A percentile compares a stretch with the other conserved stretches of the same genome.
Evolutionary conservation across 2,888 invertebrate species (phyloP).

Genomic region (Diabrotica balteata): DNA sequence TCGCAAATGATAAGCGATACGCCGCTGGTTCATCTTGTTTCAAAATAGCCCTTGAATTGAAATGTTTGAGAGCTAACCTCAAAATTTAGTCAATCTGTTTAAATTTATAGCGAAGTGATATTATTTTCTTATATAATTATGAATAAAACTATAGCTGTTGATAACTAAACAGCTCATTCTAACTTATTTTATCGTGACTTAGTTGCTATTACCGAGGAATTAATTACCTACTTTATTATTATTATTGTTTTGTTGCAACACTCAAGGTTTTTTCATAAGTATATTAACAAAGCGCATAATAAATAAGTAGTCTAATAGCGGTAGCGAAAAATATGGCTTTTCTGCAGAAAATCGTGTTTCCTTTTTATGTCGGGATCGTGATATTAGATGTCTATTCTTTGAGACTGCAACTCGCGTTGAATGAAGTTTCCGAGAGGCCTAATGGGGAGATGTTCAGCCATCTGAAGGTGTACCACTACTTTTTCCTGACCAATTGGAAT

Average conservation of each 20-base stretch:
- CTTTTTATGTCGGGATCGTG: conserved; percentile 8
- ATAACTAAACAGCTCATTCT: too few species aligned
- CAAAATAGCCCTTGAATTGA: too few species aligned
- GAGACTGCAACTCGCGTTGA: conserved; percentile 4
- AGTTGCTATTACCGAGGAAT: too few species aligned
- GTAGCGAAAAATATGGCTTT: not conserved
- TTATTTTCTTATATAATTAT: too few species aligned
- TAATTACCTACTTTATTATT: not conserved
- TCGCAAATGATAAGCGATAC: too few species aligned
- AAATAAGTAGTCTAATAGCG: not conserved
- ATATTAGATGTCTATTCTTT: conserved; percentile 9
- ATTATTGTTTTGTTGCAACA: not conserved
- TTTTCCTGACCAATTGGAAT: conserved; percentile 28
- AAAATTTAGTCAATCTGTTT: conserved; percentile 1
- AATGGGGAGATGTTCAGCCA: conserved; percentile 13
- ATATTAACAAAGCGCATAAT: not conserved
- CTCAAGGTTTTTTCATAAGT: not conserved
- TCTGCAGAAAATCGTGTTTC: not conserved
- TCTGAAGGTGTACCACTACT: conserved; percentile 16
- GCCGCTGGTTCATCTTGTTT: too few species aligned
- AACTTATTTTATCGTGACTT: too few species aligned
- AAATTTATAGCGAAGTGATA: not conserved
- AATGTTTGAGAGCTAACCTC: conserved; percentile 1
- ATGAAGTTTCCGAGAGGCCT: conserved; percentile 12
- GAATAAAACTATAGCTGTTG: too few species aligned